Evolutionary conservation across 2,888 invertebrate species (phyloP).

Genomic region (Drosophila mulleri): DNA sequence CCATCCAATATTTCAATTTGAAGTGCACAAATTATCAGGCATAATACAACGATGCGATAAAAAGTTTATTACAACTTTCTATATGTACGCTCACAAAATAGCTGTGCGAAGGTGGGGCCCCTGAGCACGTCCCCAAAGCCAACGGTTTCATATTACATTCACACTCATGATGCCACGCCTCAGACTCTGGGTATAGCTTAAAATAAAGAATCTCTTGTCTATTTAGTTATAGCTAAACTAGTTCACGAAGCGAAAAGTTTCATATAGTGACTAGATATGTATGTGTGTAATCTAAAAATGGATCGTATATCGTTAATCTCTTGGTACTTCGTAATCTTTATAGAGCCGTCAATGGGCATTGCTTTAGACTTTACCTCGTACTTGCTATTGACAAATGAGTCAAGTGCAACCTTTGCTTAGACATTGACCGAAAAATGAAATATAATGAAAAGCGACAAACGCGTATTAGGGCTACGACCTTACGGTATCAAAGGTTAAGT

Average conservation of each 20-base stretch:
- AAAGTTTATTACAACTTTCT: not conserved
- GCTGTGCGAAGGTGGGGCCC: not conserved
- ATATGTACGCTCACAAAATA: not conserved
- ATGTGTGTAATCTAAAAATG: not conserved
- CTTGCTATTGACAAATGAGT: constrained; percentile 14
- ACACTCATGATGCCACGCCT: constrained; percentile 15
- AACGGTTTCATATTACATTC: constrained; percentile 7
- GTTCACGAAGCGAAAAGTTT: not conserved
- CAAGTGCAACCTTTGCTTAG: constrained; percentile 22
- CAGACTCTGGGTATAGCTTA: not conserved
- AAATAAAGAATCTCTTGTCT: not conserved
- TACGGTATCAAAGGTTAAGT: constrained; percentile 19
- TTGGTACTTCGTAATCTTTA: constrained; percentile 4
- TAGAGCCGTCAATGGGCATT: not conserved
- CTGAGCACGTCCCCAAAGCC: constrained; percentile 1
- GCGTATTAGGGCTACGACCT: not conserved
- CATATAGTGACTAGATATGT: not conserved
- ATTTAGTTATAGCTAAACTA: not conserved
- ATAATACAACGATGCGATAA: not conserved
- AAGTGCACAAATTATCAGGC: not conserved
- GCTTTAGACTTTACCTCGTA: not conserved
- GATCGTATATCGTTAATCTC: not conserved
- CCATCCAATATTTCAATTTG: not conserved
- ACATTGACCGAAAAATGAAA: not conserved
- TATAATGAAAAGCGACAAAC: not conserved